phyloP scores from a whole-genome alignment of 2,797 vertebrate species.

The Sandelia bainsii region DNA sequence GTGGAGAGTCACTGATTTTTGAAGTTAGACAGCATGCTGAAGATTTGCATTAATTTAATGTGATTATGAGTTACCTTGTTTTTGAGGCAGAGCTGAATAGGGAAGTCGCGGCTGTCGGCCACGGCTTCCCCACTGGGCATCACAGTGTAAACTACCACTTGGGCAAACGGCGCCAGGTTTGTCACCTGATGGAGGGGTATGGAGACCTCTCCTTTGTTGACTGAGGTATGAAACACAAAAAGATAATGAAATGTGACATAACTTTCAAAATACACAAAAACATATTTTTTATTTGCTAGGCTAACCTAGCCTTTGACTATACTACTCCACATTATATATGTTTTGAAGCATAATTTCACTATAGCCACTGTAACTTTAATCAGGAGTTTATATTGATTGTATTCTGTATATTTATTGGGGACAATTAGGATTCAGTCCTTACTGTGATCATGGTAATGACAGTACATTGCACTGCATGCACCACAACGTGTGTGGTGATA shows the following conservation, averaged over 20 bases:
- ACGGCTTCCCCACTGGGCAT: slow-evolving; percentile 82
- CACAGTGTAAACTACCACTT: slow-evolving; percentile 86
- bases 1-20: neutral
- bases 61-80: slow-evolving; percentile 84
- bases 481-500: too few relatives aligned
- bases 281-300: neutral
- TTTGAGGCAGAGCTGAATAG: slow-evolving; percentile 84
- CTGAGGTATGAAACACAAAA: slow-evolving; percentile 63
- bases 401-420: too few relatives aligned
- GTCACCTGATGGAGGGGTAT: slow-evolving; percentile 70
- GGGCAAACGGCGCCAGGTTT: slow-evolving; percentile 83
- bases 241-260: neutral
- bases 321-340: too few relatives aligned
- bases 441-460: too few relatives aligned
- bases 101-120: slow-evolving; percentile 87
- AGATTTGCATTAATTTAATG: neutral
- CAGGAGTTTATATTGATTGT: too few relatives aligned
- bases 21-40: too few relatives aligned
- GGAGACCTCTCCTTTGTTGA: slow-evolving; percentile 80
- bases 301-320: neutral
- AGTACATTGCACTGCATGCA: too few relatives aligned
- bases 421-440: too few relatives aligned
- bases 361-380: too few relatives aligned
- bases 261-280: neutral
- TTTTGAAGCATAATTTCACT: too few relatives aligned